These are phyloP conservation scores for Falcunculus frontatus DNA, from an alignment of 2,113 vertebrate genomes.

Conservation along the genomic window DNA sequence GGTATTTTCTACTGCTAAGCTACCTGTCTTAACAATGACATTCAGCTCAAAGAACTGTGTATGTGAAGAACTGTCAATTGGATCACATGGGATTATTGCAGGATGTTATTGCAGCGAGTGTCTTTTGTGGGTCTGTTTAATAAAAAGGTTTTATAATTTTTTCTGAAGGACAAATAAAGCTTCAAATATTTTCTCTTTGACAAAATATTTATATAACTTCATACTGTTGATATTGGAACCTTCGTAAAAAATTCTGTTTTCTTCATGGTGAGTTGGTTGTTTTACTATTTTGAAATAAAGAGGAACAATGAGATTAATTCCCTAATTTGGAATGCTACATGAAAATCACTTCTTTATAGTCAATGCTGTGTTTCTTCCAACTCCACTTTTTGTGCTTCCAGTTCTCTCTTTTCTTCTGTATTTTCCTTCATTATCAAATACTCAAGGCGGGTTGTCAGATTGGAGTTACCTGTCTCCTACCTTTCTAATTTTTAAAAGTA, in stretches of 20 bases:
- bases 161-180: not conserved
- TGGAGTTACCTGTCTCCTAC: not conserved
- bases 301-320: not conserved
- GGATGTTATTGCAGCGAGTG: not conserved
- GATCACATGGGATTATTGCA: not conserved
- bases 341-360: not conserved
- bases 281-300: not conserved
- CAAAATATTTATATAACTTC: not conserved
- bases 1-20: not conserved
- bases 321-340: not conserved
- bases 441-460: not conserved
- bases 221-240: not conserved
- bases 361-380: not conserved
- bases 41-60: not conserved
- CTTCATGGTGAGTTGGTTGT: not conserved
- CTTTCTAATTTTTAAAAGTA: not conserved
- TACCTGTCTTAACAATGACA: not conserved
- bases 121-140: not conserved
- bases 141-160: not conserved
- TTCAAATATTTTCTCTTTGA: not conserved
- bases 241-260: not conserved
- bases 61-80: not conserved
- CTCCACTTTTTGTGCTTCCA: not conserved
- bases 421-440: not conserved
- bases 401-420: not conserved